Conservation (phyloP, 2,888 invertebrate genomes). For the Macaria notata region DNA sequence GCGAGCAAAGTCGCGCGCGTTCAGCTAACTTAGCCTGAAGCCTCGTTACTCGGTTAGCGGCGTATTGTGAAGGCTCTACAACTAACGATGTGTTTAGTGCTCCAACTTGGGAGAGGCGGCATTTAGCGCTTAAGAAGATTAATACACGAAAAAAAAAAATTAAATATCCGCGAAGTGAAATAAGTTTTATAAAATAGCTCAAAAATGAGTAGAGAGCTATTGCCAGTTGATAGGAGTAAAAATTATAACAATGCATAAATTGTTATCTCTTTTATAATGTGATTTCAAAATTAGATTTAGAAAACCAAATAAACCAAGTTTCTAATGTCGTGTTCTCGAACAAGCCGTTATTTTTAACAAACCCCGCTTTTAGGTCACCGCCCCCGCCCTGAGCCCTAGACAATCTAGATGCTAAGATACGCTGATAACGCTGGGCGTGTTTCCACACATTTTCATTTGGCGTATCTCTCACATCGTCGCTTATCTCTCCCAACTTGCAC, state of each 20-base stretch:
- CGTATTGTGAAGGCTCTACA: conserved; percentile 15
- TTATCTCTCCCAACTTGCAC: conserved; percentile 25
- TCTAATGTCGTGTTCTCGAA: conserved; percentile 6
- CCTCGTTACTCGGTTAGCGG: conserved; percentile 14
- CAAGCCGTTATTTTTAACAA: neutral
- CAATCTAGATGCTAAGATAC: conserved; percentile 20
- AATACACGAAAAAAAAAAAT: no score
- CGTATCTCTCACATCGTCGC: conserved; percentile 17
- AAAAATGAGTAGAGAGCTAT: no score
- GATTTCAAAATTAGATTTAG: no score
- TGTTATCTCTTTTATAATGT: no score
- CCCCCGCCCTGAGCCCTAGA: conserved; percentile 12
- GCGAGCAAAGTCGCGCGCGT: conserved; percentile 14
- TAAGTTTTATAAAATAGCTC: no score
- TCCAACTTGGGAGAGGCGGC: conserved; percentile 3
- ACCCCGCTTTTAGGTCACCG: neutral
- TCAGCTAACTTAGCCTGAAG: conserved; percentile 10
- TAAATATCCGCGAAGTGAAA: no score
- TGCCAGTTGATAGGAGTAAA: no score
- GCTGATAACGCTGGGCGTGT: conserved; percentile 18
- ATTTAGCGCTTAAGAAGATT: no score
- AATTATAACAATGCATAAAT: no score
- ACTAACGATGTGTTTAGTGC: conserved; percentile 21
- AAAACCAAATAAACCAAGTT: neutral
- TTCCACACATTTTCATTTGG: conserved; percentile 20